phyloP scores from a whole-genome alignment of 2,113 vertebrate genomes.

The Zosterops borbonicus region DNA sequence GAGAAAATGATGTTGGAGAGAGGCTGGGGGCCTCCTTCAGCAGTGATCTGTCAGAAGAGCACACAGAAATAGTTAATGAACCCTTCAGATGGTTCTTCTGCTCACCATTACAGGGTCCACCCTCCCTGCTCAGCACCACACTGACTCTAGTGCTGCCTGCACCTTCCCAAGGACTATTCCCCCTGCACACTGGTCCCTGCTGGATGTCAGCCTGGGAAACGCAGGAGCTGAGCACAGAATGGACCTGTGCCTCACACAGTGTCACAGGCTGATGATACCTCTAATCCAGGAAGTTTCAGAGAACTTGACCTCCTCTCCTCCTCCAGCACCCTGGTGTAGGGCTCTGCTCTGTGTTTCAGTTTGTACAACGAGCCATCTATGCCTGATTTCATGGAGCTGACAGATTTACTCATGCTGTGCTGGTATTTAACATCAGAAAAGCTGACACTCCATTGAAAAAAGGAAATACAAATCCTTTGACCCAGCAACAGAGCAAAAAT shows the following conservation, averaged over 20 bases:
- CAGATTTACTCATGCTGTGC: neutral
- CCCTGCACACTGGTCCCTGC: neutral
- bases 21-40: constrained; percentile 94
- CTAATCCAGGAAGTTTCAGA: neutral
- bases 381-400: neutral
- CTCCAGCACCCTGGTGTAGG: neutral
- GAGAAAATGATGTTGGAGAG: constrained; percentile 94
- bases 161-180: neutral
- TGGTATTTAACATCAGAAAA: neutral
- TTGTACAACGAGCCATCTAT: neutral
- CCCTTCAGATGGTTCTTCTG: neutral
- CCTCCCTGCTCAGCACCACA: neutral
- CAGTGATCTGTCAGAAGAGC: constrained; percentile 80
- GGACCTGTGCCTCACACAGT: neutral
- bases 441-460: neutral
- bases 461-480: neutral
- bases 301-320: neutral
- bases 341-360: neutral
- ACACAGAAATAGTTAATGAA: neutral
- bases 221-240: neutral
- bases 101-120: neutral
- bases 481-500: neutral
- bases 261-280: neutral
- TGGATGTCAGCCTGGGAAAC: neutral
- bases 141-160: neutral